These are phyloP conservation scores for Potamarius usumacintae DNA, from an alignment of 2,113 vertebrate species.

Conservation along the genomic window DNA sequence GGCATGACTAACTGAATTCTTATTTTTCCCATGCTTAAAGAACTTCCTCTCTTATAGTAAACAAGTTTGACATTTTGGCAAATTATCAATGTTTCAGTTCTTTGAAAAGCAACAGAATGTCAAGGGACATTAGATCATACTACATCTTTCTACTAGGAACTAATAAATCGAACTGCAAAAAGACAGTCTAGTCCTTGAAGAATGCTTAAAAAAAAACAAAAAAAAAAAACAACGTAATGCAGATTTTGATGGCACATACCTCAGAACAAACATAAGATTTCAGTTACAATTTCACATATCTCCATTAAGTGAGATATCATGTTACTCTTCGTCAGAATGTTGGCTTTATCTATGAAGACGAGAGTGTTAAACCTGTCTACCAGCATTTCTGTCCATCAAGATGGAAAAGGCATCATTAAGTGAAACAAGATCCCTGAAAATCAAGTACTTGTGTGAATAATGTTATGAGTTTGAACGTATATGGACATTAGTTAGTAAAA, in stretches of 20 bases:
- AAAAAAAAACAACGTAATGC: not conserved
- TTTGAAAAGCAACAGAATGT: not conserved
- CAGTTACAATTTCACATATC: too few relatives aligned
- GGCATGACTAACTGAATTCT: not conserved
- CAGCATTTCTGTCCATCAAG: not conserved
- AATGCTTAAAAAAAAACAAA: not conserved
- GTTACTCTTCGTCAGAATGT: slow-evolving; percentile 11
- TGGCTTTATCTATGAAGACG: not conserved
- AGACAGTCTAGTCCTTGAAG: not conserved
- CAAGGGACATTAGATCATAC: not conserved
- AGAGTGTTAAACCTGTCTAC: not conserved
- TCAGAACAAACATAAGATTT: not conserved
- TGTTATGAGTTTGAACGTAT: not conserved
- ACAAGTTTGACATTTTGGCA: slow-evolving; percentile 7
- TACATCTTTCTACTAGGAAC: not conserved
- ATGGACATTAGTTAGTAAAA: not conserved
- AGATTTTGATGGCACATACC: not conserved
- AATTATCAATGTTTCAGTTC: slow-evolving; percentile 5
- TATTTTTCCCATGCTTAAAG: not conserved
- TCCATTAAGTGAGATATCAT: not conserved
- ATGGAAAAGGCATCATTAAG: slow-evolving; percentile 11
- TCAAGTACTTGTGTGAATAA: not conserved
- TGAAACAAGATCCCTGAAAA: slow-evolving; percentile 11
- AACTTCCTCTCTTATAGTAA: not conserved
- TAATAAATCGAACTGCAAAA: not conserved